phyloP scores from a whole-genome alignment of 2,888 invertebrate genomes.

The Torymus auratus region DNA sequence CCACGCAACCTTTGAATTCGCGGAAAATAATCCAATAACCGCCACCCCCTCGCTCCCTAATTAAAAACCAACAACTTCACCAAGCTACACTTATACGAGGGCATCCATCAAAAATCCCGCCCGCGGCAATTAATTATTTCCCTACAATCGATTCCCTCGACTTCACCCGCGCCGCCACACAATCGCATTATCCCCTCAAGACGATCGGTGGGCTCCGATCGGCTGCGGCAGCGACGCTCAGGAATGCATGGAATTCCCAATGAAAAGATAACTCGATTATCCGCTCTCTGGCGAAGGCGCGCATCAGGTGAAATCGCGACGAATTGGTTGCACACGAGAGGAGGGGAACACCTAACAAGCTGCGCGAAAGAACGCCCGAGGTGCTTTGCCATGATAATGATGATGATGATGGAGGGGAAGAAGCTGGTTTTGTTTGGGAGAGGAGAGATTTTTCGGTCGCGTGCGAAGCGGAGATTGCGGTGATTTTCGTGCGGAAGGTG shows the following conservation, averaged over 20 bases:
- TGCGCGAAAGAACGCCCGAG: too few relatives aligned
- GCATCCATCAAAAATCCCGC: slow-evolving; percentile 8
- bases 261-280: slow-evolving; percentile 52
- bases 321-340: slow-evolving; percentile 15
- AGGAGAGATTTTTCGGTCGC: too few relatives aligned
- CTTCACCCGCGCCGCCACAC: not conserved
- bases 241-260: slow-evolving; percentile 39
- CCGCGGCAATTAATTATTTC: slow-evolving; percentile 40
- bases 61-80: slow-evolving; percentile 51
- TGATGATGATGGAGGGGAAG: too few relatives aligned
- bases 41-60: not conserved
- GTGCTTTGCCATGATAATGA: too few relatives aligned
- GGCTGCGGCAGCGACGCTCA: slow-evolving; percentile 8
- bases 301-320: slow-evolving; percentile 29
- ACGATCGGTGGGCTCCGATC: slow-evolving; percentile 33
- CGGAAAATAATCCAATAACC: slow-evolving; percentile 34
- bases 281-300: not conserved
- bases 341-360: slow-evolving; percentile 9
- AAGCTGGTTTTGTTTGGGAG: too few relatives aligned
- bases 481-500: too few relatives aligned
- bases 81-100: not conserved
- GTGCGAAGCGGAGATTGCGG: too few relatives aligned
- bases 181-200: slow-evolving; percentile 12
- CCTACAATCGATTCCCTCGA: slow-evolving; percentile 1
- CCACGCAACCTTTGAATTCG: too few relatives aligned